Conservation (phyloP, 2,888 invertebrate species). For the Leptura quadrifasciata region DNA sequence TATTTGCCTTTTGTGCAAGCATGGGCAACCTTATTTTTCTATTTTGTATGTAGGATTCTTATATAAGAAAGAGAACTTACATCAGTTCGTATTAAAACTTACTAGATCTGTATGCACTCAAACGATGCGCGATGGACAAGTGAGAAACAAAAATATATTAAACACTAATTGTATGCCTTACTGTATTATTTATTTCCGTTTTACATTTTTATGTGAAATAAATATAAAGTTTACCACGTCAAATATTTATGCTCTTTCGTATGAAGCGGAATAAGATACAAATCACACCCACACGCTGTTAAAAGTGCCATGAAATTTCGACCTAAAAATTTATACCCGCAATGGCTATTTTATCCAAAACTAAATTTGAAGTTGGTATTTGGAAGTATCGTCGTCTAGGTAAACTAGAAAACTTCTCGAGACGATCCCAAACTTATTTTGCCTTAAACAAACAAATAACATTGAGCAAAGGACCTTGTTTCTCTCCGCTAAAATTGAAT, state of each 20-base stretch:
- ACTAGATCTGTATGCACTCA: no score
- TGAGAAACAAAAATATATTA: no score
- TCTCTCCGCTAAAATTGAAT: conserved; percentile 54
- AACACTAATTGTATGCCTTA: no score
- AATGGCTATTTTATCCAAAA: background rate
- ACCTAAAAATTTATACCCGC: background rate
- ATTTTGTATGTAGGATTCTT: no score
- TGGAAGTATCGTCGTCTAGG: background rate
- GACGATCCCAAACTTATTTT: conserved; percentile 45
- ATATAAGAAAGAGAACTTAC: no score
- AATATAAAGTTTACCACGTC: background rate
- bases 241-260: background rate
- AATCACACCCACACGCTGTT: background rate
- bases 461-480: conserved; percentile 30
- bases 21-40: no score
- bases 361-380: conserved; percentile 13
- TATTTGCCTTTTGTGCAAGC: no score
- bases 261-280: background rate
- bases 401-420: conserved; percentile 22
- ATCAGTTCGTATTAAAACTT: no score
- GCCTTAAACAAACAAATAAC: conserved; percentile 50
- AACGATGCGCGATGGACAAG: no score
- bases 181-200: no score
- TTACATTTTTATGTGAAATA: background rate
- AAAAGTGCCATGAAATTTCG: background rate